phyloP scores from a whole-genome alignment of 2,888 invertebrate species.

The Drosophila nigricruria region DNA sequence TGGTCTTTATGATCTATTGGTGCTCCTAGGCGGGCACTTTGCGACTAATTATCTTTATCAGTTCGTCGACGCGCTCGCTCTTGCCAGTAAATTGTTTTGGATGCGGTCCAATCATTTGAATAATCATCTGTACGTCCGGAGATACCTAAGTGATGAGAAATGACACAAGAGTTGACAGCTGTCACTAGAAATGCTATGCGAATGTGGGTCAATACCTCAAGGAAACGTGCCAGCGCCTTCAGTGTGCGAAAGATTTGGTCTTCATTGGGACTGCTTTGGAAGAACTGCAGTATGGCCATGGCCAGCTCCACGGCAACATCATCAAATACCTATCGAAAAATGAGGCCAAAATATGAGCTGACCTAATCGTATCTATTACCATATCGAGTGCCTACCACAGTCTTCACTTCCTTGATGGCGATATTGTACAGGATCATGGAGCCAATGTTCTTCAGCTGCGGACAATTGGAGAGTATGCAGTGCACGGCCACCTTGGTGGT shows the following conservation, averaged over 20 bases:
- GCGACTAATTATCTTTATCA: constrained; percentile 91
- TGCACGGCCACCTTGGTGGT: constrained; percentile 97
- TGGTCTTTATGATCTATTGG: constrained; percentile 32
- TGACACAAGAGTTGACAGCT: constrained; percentile 62
- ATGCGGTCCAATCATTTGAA: constrained; percentile 96
- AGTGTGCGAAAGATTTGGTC: constrained; percentile 92
- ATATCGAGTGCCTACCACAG: constrained; percentile 90
- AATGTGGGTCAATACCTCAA: constrained; percentile 81
- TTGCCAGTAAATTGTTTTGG: constrained; percentile 93
- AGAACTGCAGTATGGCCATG: constrained; percentile 95
- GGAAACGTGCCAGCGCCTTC: constrained; percentile 89
- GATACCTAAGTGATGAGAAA: constrained; percentile 88
- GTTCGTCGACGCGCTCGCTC: constrained; percentile 92
- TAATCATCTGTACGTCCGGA: constrained; percentile 94
- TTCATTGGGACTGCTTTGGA: constrained; percentile 92
- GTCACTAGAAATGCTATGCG: constrained; percentile 39
- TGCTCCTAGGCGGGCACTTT: constrained; percentile 86
- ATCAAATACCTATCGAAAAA: constrained; percentile 92
- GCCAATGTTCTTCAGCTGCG: constrained; percentile 91
- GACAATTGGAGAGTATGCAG: constrained; percentile 90
- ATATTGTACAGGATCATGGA: constrained; percentile 95
- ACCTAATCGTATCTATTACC: too few species aligned
- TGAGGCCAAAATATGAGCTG: not conserved
- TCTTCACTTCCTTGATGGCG: constrained; percentile 98
- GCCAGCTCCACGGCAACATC: constrained; percentile 96